phyloP scores from a whole-genome alignment of 2,888 invertebrate species.

The Periphyllus acericola region DNA sequence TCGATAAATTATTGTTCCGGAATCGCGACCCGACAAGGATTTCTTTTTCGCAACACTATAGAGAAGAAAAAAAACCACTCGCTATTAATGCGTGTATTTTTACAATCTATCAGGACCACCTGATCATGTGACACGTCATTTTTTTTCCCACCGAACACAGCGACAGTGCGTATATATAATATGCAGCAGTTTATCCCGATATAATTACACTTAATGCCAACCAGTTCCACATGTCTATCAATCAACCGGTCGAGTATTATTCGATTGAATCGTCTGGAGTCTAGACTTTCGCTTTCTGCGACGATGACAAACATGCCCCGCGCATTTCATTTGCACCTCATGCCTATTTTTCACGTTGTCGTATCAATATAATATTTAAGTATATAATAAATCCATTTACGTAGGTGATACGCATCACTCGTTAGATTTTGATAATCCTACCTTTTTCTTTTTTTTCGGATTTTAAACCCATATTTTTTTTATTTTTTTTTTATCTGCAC shows the following conservation, averaged over 20 bases:
- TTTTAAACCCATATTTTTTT: neutral
- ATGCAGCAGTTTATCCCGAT: slow-evolving; percentile 17
- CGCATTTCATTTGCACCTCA: neutral
- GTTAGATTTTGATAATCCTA: neutral
- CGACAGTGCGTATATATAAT: neutral
- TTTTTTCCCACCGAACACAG: slow-evolving; percentile 37
- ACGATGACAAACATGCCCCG: slow-evolving; percentile 37
- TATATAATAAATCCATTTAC: neutral
- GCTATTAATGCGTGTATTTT: slow-evolving; percentile 22
- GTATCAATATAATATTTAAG: neutral
- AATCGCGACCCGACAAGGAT: slow-evolving; percentile 39
- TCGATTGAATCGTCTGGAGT: slow-evolving; percentile 40
- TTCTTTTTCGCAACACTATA: slow-evolving; percentile 33
- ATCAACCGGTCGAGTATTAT: slow-evolving; percentile 42
- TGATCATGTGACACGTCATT: slow-evolving; percentile 39
- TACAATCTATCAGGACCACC: slow-evolving; percentile 19
- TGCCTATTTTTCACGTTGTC: neutral
- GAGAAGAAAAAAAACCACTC: slow-evolving; percentile 2
- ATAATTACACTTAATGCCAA: slow-evolving; percentile 51
- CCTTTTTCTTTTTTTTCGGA: neutral
- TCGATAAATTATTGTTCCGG: slow-evolving; percentile 36
- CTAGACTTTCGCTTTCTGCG: slow-evolving; percentile 47
- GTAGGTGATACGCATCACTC: neutral
- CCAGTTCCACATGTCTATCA: slow-evolving; percentile 48
- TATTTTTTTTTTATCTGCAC: neutral